Conservation (phyloP, 2,797 vertebrate species). For the Argentina silus region DNA sequence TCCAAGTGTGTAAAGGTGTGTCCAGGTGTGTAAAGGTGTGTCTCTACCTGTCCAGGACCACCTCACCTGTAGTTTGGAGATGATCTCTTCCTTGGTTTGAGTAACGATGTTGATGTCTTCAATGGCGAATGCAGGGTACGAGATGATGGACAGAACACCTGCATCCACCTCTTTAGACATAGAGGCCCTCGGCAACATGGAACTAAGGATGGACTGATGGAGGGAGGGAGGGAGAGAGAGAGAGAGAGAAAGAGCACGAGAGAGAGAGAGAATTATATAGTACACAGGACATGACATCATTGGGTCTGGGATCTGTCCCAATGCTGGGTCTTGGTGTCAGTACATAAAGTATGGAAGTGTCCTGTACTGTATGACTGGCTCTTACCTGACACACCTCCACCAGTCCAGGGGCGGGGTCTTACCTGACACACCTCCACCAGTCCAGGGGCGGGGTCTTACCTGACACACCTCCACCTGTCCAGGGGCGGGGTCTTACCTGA, state of each 20-base stretch:
- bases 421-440: no score
- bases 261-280: neutral
- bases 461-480: no score
- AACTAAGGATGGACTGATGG: conserved; percentile 85
- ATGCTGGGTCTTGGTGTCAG: no score
- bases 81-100: conserved; percentile 86
- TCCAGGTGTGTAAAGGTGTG: neutral
- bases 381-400: no score
- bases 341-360: no score
- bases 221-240: neutral
- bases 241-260: no score
- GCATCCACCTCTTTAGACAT: conserved; percentile 89
- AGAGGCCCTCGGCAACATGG: conserved; percentile 87
- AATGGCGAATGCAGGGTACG: conserved; percentile 87
- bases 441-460: neutral
- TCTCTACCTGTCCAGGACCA: neutral
- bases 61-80: conserved; percentile 85
- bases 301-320: no score
- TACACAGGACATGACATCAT: no score
- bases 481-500: conserved; percentile 72
- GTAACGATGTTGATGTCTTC: conserved; percentile 83
- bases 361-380: no score
- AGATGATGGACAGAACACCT: conserved; percentile 86
- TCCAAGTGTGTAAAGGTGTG: neutral
- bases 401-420: no score